Evolutionary conservation across 2,797 vertebrate genomes (phyloP).

Genomic region (Gambusia yucatana): DNA sequence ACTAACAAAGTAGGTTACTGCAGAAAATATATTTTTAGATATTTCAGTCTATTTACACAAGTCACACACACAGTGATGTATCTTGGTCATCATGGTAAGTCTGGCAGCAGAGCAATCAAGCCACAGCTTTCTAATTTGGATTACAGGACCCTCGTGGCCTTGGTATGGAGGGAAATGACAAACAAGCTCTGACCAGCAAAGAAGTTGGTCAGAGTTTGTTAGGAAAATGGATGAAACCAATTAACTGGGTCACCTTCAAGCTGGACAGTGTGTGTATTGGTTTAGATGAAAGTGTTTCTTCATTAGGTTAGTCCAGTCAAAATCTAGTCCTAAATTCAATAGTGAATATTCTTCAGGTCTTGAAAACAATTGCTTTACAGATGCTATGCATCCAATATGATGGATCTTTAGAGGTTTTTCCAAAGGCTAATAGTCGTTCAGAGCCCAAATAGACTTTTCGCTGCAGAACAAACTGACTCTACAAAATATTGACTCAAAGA

Average conservation of each 20-base stretch:
- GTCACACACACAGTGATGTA: constrained; percentile 17
- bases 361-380: neutral
- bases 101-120: constrained; percentile 50
- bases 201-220: neutral
- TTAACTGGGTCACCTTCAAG: neutral
- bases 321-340: neutral
- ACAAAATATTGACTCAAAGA: neutral
- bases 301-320: neutral
- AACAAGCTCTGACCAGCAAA: constrained; percentile 5
- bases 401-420: neutral
- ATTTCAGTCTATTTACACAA: constrained; percentile 46
- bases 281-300: neutral
- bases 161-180: constrained; percentile 47
- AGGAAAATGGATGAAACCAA: neutral
- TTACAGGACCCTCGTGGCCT: constrained; percentile 28
- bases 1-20: constrained; percentile 9
- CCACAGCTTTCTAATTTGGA: constrained; percentile 36
- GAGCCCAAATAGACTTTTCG: neutral
- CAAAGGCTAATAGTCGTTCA: neutral
- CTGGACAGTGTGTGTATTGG: neutral
- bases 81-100: constrained; percentile 48
- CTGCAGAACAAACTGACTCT: neutral
- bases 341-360: neutral
- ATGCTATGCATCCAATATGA: neutral
- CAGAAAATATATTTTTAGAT: constrained; percentile 21